Conservation (phyloP, 2,888 invertebrate genomes). For the Balanococcus diminutus region DNA sequence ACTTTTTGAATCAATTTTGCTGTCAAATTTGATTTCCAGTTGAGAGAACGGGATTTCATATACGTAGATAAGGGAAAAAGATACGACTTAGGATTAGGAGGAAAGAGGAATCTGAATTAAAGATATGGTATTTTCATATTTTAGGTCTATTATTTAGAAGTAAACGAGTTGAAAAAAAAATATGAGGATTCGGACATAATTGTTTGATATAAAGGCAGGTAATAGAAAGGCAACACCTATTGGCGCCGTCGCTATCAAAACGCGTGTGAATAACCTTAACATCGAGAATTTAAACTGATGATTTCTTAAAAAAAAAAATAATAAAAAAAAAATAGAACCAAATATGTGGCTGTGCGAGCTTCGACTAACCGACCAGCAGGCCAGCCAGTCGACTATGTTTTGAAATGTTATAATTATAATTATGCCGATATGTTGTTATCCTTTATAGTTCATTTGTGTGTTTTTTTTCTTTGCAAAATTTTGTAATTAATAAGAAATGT, state of each 20-base stretch:
- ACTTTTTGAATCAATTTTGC: no score
- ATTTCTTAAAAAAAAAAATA: not conserved
- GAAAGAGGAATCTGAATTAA: not conserved
- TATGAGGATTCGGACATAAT: not conserved
- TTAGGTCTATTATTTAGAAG: not conserved
- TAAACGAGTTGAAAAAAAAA: not conserved
- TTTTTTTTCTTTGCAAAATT: not conserved
- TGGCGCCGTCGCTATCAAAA: constrained; percentile 1
- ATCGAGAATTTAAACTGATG: not conserved
- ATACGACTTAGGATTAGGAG: no score
- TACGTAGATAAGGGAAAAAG: no score
- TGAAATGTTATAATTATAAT: constrained; percentile 17
- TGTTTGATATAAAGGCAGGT: not conserved
- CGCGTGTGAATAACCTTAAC: not conserved
- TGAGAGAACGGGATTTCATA: no score
- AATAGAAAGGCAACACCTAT: not conserved
- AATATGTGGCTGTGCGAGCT: not conserved
- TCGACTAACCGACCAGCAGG: not conserved
- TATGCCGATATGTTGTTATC: not conserved
- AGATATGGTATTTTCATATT: not conserved
- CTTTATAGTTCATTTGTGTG: not conserved
- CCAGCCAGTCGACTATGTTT: not conserved
- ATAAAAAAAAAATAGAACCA: not conserved
- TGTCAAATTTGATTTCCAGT: no score
- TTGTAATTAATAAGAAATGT: not conserved